Evolutionary conservation across 1,140 invertebrate species (phyloP).

Genomic region (Pentalonia nigronervosa): DNA sequence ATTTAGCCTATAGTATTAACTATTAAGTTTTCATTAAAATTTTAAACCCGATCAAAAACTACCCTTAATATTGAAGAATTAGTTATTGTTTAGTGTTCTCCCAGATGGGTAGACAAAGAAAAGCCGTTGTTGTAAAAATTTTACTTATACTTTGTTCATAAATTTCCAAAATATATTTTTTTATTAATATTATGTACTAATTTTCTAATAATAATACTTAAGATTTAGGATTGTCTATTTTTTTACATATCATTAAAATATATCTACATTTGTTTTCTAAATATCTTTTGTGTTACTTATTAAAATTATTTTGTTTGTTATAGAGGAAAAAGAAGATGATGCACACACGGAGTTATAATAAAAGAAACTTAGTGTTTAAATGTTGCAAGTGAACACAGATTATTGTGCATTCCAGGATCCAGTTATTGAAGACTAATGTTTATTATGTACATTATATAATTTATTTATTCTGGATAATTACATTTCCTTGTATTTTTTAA

Average conservation of each 20-base stretch:
- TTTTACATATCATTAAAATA: neutral
- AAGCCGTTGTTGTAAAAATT: neutral
- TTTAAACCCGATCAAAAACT: neutral
- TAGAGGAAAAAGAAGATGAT: slow-evolving; percentile 1
- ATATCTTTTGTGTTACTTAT: neutral
- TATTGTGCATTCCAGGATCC: slow-evolving; percentile 38
- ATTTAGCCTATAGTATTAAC: neutral
- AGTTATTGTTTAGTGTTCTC: neutral
- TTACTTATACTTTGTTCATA: neutral
- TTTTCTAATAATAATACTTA: neutral
- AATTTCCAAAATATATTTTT: no score
- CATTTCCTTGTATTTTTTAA: slow-evolving; percentile 40
- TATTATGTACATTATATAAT: slow-evolving; percentile 34
- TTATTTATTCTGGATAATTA: slow-evolving; percentile 23
- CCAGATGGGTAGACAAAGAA: neutral
- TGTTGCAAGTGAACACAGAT: neutral
- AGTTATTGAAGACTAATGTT: slow-evolving; percentile 13
- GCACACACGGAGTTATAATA: slow-evolving; percentile 35
- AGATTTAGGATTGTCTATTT: neutral
- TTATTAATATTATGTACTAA: no score
- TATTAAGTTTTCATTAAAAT: neutral
- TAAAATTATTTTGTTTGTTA: slow-evolving; percentile 17
- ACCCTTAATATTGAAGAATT: no score
- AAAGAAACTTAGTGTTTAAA: neutral
- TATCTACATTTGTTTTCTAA: neutral